Percentiles rank a stretch among this genome's conserved stretches.
Evolutionary conservation across 2,113 vertebrate genomes (phyloP).

Genomic region (Nanorana parkeri): DNA sequence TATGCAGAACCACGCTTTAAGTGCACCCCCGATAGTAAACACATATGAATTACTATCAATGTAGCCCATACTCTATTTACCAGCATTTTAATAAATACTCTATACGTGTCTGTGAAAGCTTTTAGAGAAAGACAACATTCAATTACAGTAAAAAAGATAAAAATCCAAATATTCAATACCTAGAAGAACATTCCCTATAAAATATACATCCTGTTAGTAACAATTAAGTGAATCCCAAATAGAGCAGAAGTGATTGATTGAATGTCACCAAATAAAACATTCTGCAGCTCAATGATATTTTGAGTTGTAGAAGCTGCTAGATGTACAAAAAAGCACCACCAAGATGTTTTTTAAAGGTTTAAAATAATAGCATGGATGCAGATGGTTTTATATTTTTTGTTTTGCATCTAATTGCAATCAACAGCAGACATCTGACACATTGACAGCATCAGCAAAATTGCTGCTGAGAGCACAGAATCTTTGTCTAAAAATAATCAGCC

Average conservation of each 20-base stretch:
- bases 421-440: conserved; percentile 98
- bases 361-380: conserved; percentile 84
- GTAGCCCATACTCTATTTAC: not conserved
- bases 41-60: too few species aligned
- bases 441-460: conserved; percentile 99
- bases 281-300: conserved; percentile 71
- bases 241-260: conserved; percentile 64
- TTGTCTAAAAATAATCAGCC: conserved; percentile 99
- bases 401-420: conserved; percentile 99
- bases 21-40: too few species aligned
- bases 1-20: too few species aligned
- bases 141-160: not conserved
- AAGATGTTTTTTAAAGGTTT: conserved; percentile 76
- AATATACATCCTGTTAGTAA: conserved; percentile 31
- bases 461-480: conserved; percentile 99
- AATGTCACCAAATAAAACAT: conserved; percentile 66
- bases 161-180: not conserved
- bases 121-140: not conserved
- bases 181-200: not conserved
- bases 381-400: conserved; percentile 88
- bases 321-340: conserved; percentile 74
- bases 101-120: not conserved
- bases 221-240: conserved; percentile 61
- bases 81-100: not conserved
- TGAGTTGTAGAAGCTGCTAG: conserved; percentile 75